Percentiles rank a stretch among this genome's conserved stretches.
Evolutionary conservation across 2,888 invertebrate species (phyloP).

Genomic region (Oxytorus armatus): DNA sequence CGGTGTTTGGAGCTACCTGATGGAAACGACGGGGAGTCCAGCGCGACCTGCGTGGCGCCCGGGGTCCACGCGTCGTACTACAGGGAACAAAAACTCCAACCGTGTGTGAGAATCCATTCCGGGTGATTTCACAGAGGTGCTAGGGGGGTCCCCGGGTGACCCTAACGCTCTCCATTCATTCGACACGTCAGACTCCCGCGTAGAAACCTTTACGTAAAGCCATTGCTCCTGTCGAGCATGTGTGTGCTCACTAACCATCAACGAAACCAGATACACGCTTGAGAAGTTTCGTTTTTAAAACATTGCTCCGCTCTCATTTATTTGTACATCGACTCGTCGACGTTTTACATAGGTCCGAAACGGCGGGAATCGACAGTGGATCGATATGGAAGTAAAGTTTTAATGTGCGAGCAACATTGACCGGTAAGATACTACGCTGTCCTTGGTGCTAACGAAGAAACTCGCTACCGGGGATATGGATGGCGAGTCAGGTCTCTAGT

Average conservation of each 20-base stretch:
- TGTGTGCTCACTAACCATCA: neutral
- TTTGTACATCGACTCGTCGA: slow-evolving; percentile 17
- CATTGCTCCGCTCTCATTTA: slow-evolving; percentile 7
- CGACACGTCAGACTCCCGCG: slow-evolving; percentile 62
- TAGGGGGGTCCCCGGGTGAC: slow-evolving; percentile 62
- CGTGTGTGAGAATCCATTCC: slow-evolving; percentile 83
- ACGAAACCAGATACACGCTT: slow-evolving; percentile 34
- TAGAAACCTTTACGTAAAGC: slow-evolving; percentile 44
- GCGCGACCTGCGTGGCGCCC: slow-evolving; percentile 67
- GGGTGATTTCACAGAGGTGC: slow-evolving; percentile 79
- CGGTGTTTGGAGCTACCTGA: slow-evolving; percentile 51
- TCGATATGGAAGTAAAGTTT: too few species aligned
- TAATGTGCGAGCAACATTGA: too few species aligned
- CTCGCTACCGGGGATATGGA: neutral
- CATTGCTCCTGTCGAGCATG: slow-evolving; percentile 16
- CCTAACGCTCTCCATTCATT: slow-evolving; percentile 47
- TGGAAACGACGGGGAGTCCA: slow-evolving; percentile 46
- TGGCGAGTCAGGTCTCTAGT: slow-evolving; percentile 47
- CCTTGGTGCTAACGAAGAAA: too few species aligned
- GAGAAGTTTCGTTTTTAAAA: slow-evolving; percentile 35
- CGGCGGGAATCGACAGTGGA: slow-evolving; percentile 11
- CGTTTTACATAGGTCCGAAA: neutral
- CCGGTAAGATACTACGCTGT: neutral
- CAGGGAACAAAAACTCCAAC: slow-evolving; percentile 81
- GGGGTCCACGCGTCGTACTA: slow-evolving; percentile 73